A percentile compares a stretch with the other conserved stretches of the same genome.
Conservation (phyloP, 2,888 invertebrate species). For the Trissoscelio sp. region DNA sequence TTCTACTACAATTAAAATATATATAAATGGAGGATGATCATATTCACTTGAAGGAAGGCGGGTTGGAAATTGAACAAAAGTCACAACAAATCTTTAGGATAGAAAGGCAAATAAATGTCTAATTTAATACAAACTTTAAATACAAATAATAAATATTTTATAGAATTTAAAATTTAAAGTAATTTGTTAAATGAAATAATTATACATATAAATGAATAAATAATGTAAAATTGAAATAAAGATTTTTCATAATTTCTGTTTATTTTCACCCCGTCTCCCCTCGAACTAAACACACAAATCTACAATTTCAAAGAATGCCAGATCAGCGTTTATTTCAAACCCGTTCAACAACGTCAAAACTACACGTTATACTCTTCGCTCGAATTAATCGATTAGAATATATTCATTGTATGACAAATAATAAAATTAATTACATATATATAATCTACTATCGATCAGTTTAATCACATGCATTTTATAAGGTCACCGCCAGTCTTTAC, state of each 20-base stretch:
- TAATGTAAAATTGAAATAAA: background rate
- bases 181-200: too few species aligned
- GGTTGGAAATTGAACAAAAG: slow-evolving; percentile 37
- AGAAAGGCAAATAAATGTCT: too few species aligned
- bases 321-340: slow-evolving; percentile 18
- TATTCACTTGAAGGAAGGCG: slow-evolving; percentile 27
- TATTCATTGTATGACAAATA: slow-evolving; percentile 51
- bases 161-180: too few species aligned
- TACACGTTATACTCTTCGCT: background rate
- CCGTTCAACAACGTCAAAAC: slow-evolving; percentile 2
- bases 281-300: slow-evolving; percentile 1
- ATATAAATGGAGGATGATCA: slow-evolving; percentile 62
- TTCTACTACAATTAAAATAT: too few species aligned
- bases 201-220: slow-evolving; percentile 1
- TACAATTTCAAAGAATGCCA: slow-evolving; percentile 35
- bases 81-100: slow-evolving; percentile 14
- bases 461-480: slow-evolving; percentile 59
- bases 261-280: slow-evolving; percentile 40
- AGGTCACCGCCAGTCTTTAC: slow-evolving; percentile 46
- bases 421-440: slow-evolving; percentile 59
- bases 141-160: too few species aligned
- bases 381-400: slow-evolving; percentile 37
- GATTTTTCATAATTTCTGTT: slow-evolving; percentile 33
- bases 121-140: too few species aligned
- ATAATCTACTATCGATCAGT: slow-evolving; percentile 55